Conservation (phyloP, 2,888 invertebrate genomes). For the Noctua comes region DNA sequence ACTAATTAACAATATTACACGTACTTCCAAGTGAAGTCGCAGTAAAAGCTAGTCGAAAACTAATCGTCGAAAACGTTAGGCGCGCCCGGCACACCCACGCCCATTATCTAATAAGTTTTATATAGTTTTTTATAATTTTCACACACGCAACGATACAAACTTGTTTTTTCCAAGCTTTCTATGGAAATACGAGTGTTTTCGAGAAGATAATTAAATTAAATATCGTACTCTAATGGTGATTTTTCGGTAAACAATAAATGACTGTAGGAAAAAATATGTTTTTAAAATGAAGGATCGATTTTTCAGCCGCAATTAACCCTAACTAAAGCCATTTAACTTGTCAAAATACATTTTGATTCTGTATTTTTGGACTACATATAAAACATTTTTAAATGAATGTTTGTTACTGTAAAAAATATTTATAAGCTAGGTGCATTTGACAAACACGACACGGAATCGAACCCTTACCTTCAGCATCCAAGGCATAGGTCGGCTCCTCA, state of each 20-base stretch:
- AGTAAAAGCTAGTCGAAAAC: conserved; percentile 59
- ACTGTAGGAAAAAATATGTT: neutral
- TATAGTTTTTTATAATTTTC: conserved; percentile 64
- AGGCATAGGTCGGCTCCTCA: conserved; percentile 76
- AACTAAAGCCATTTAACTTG: neutral
- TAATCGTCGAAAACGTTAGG: conserved; percentile 71
- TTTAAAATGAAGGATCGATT: neutral
- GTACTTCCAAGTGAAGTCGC: conserved; percentile 40
- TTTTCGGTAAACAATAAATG: conserved; percentile 9
- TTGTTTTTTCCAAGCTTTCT: conserved; percentile 64
- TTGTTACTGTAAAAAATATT: neutral
- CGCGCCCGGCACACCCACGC: conserved; percentile 71
- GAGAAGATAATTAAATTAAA: conserved; percentile 51
- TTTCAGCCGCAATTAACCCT: neutral
- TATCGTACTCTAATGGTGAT: conserved; percentile 4
- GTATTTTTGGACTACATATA: neutral
- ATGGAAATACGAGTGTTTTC: conserved; percentile 49
- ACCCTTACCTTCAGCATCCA: conserved; percentile 80
- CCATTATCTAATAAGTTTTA: conserved; percentile 69
- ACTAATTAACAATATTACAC: conserved; percentile 50
- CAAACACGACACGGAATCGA: conserved; percentile 53
- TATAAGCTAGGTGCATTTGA: conserved; percentile 40
- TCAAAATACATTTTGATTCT: neutral
- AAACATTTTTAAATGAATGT: neutral
- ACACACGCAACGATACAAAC: conserved; percentile 67